Evolutionary conservation across 2,113 vertebrate species (phyloP).

Genomic region (Potamarius usumacintae): DNA sequence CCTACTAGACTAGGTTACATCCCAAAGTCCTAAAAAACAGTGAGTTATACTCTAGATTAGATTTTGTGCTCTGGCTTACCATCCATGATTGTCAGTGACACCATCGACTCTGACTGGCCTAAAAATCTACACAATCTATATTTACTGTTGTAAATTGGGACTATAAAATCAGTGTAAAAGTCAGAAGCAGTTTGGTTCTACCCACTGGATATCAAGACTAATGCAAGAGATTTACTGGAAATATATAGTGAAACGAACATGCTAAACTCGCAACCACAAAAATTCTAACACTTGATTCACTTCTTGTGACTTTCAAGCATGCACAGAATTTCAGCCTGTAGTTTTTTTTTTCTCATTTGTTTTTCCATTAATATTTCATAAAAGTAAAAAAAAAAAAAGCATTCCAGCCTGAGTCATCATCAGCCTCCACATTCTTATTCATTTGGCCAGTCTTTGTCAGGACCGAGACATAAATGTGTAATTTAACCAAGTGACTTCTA

Average conservation of each 20-base stretch:
- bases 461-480: neutral
- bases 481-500: neutral
- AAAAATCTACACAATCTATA: neutral
- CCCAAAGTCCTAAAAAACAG: neutral
- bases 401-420: conserved; percentile 5
- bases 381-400: neutral
- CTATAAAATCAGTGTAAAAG: neutral
- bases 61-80: neutral
- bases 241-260: neutral
- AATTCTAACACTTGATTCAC: neutral
- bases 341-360: neutral
- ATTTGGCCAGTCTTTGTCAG: neutral
- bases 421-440: conserved; percentile 16
- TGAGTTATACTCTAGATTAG: neutral
- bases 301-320: neutral
- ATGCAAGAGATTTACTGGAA: neutral
- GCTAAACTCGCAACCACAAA: neutral
- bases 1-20: neutral
- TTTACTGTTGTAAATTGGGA: no score
- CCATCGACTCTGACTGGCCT: neutral
- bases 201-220: neutral
- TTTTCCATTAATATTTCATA: conserved; percentile 18
- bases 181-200: neutral
- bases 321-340: neutral
- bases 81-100: neutral